A percentile compares a stretch with the other conserved stretches of the same genome.
Conservation (phyloP, 2,888 invertebrate species). For the Psylliodes chrysocephalus region DNA sequence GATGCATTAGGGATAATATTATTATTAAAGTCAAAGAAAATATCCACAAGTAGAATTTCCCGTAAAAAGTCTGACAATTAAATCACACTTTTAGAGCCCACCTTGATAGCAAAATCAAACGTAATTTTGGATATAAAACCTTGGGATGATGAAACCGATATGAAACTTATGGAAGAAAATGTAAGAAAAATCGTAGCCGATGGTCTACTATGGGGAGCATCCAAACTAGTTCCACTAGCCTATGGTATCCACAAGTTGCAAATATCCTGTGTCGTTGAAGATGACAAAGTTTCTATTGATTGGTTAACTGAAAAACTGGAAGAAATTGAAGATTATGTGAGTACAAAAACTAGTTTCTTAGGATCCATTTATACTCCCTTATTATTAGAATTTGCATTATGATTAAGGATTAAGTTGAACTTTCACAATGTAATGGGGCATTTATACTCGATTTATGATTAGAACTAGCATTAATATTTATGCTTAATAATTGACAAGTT, state of each 20-base stretch:
- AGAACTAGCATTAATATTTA: too few relatives aligned
- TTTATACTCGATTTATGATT: too few relatives aligned
- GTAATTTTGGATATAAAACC: slow-evolving; percentile 95
- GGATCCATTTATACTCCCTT: too few relatives aligned
- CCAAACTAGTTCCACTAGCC: slow-evolving; percentile 89
- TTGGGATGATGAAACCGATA: slow-evolving; percentile 93
- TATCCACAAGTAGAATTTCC: too few relatives aligned
- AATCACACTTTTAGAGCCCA: slow-evolving; percentile 82
- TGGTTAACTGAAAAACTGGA: slow-evolving; percentile 89
- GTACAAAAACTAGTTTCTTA: too few relatives aligned
- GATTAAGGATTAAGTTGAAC: too few relatives aligned
- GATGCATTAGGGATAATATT: too few relatives aligned
- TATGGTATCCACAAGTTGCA: slow-evolving; percentile 93
- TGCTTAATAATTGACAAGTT: too few relatives aligned
- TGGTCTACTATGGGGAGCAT: slow-evolving; percentile 94
- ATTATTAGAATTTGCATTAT: too few relatives aligned
- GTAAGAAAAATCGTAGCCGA: slow-evolving; percentile 84
- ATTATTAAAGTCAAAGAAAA: too few relatives aligned
- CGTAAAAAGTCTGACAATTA: too few relatives aligned
- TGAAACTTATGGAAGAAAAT: slow-evolving; percentile 82
- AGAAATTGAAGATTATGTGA: slow-evolving; percentile 83
- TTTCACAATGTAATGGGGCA: too few relatives aligned
- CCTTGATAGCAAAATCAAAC: slow-evolving; percentile 92
- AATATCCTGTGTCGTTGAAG: slow-evolving; percentile 93
- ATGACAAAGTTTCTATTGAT: slow-evolving; percentile 93